Evolutionary conservation across 2,113 vertebrate species (phyloP).

Genomic region (Chrysemys picta): DNA sequence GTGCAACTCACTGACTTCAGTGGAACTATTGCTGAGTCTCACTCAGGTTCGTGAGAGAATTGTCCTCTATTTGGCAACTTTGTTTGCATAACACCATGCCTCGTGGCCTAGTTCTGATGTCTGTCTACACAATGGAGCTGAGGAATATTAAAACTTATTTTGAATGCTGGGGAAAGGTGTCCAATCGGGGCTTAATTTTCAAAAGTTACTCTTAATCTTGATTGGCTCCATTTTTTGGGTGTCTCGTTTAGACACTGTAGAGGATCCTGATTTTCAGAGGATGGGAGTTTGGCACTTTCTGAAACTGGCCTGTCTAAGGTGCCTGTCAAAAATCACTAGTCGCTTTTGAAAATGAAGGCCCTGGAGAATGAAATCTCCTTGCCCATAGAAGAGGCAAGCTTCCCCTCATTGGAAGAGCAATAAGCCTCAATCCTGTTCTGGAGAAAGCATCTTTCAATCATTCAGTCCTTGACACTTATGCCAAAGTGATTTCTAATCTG

Average conservation of each 20-base stretch:
- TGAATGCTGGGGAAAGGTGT: neutral
- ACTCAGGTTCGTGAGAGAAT: neutral
- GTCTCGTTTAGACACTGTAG: neutral
- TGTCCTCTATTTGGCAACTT: neutral
- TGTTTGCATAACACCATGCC: neutral
- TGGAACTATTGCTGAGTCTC: too few relatives aligned
- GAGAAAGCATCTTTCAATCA: fast-evolving
- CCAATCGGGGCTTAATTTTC: neutral
- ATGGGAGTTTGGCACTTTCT: too few relatives aligned
- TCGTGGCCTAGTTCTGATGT: neutral
- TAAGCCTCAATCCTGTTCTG: neutral
- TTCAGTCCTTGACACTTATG: neutral
- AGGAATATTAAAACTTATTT: neutral
- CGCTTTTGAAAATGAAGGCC: neutral
- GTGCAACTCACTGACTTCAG: too few relatives aligned
- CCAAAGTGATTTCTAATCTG: neutral
- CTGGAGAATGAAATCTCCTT: neutral
- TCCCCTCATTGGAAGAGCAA: neutral
- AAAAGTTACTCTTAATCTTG: neutral
- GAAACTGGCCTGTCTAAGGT: too few relatives aligned
- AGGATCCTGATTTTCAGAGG: neutral
- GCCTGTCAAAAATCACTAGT: neutral
- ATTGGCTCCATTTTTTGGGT: neutral
- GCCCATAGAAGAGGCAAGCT: neutral
- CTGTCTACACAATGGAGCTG: neutral